These are phyloP conservation scores for Yoshiicerus persimilis DNA, from an alignment of 1,140 invertebrate genomes.

Conservation along the genomic window DNA sequence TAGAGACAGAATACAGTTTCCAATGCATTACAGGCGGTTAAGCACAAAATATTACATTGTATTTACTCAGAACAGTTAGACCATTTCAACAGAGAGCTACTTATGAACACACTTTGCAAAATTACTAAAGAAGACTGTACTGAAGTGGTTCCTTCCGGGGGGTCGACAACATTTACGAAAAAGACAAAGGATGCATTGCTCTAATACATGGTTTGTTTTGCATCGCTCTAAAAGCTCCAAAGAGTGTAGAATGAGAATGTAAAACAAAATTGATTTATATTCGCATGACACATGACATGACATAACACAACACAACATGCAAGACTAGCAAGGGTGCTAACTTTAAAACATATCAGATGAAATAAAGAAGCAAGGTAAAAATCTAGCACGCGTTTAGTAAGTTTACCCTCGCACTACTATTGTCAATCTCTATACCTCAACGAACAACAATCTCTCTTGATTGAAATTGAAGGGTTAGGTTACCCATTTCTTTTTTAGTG, in stretches of 20 bases:
- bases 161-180: constrained; percentile 2
- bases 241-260: not conserved
- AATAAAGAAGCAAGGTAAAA: not conserved
- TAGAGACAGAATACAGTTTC: not conserved
- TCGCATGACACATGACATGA: not conserved
- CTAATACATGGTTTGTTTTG: not conserved
- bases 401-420: not conserved
- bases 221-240: not conserved
- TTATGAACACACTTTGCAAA: not conserved
- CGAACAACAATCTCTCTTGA: constrained; percentile 5
- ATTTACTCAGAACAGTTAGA: not conserved
- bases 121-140: not conserved
- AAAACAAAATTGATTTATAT: constrained; percentile 17
- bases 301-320: not conserved
- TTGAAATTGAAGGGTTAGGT: constrained; percentile 22
- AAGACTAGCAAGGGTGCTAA: not conserved
- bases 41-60: not conserved
- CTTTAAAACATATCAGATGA: not conserved
- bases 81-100: not conserved
- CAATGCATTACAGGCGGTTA: not conserved
- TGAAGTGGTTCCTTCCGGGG: not conserved
- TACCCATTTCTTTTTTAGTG: not conserved
- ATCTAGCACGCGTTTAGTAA: not conserved
- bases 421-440: not conserved
- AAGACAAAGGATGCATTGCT: not conserved